A percentile compares a stretch with the other conserved stretches of the same genome.
Conservation (phyloP, 2,113 vertebrate genomes). For the Leptobrachium leishanense region DNA sequence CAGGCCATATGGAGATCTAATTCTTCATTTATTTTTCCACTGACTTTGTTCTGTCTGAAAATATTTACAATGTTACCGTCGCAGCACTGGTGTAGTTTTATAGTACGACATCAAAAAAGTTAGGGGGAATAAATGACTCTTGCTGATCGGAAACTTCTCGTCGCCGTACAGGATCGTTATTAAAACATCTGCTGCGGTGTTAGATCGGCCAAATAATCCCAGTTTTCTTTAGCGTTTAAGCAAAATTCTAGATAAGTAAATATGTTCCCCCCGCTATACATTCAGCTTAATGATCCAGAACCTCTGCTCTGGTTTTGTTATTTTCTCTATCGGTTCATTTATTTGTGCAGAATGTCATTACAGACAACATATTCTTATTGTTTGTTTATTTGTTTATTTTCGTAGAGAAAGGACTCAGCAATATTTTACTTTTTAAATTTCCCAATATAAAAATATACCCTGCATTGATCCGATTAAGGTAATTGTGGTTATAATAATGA, state of each 20-base stretch:
- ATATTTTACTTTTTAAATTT: conserved; percentile 19
- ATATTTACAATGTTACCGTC: background rate
- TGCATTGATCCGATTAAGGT: background rate
- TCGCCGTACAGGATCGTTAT: background rate
- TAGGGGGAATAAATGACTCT: background rate
- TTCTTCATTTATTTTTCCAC: background rate
- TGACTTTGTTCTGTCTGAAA: background rate
- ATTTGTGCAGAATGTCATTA: conserved; percentile 18
- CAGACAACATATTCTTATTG: conserved; percentile 13
- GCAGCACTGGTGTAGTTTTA: background rate
- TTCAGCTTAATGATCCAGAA: conserved; percentile 29
- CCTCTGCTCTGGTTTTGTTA: background rate
- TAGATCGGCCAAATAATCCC: background rate
- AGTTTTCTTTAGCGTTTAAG: background rate
- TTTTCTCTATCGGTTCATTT: conserved; percentile 14
- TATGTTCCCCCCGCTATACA: conserved; percentile 10
- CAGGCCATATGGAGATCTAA: background rate
- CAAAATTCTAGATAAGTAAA: conserved; percentile 2
- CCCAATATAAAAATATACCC: background rate
- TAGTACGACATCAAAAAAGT: background rate
- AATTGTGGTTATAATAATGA: no score
- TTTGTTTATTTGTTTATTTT: conserved; percentile 6
- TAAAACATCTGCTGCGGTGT: conserved; percentile 4
- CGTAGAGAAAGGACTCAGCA: conserved; percentile 14
- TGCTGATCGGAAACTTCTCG: background rate